These are phyloP conservation scores for Ryuthela nishihirai DNA, from an alignment of 2,888 invertebrate species.

Conservation along the genomic window DNA sequence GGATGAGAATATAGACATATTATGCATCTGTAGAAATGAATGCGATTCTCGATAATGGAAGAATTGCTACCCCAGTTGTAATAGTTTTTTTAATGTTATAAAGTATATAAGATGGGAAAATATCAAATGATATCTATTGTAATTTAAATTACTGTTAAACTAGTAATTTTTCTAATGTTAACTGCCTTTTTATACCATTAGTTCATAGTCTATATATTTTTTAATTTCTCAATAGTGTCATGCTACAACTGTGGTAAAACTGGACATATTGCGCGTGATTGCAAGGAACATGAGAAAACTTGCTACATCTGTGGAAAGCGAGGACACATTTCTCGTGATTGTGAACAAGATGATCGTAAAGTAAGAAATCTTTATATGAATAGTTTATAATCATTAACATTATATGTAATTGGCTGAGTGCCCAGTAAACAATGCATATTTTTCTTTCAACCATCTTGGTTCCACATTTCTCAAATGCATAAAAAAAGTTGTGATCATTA, in stretches of 20 bases:
- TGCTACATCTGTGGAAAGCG: slow-evolving; percentile 91
- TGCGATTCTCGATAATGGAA: too few relatives aligned
- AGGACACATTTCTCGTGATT: slow-evolving; percentile 52
- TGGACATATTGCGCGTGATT: slow-evolving; percentile 74
- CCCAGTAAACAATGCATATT: too few relatives aligned
- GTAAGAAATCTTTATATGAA: slow-evolving; percentile 11
- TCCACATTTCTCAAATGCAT: too few relatives aligned
- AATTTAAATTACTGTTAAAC: not conserved
- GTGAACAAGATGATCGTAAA: slow-evolving; percentile 46
- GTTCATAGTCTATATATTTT: not conserved
- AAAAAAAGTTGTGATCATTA: too few relatives aligned
- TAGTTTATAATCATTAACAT: too few relatives aligned
- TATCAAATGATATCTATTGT: not conserved
- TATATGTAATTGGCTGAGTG: too few relatives aligned
- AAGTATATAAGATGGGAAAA: too few relatives aligned
- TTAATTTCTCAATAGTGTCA: slow-evolving; percentile 56
- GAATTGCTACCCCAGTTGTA: too few relatives aligned
- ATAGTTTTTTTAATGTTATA: too few relatives aligned
- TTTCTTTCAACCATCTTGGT: too few relatives aligned
- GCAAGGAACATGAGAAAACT: slow-evolving; percentile 65
- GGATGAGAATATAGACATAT: too few relatives aligned
- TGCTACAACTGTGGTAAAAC: slow-evolving; percentile 95
- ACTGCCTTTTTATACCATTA: not conserved
- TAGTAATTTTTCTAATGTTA: not conserved
- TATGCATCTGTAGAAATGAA: too few relatives aligned